Conservation (phyloP, 2,888 invertebrate genomes). For the Troglohyphantes excavatus region DNA sequence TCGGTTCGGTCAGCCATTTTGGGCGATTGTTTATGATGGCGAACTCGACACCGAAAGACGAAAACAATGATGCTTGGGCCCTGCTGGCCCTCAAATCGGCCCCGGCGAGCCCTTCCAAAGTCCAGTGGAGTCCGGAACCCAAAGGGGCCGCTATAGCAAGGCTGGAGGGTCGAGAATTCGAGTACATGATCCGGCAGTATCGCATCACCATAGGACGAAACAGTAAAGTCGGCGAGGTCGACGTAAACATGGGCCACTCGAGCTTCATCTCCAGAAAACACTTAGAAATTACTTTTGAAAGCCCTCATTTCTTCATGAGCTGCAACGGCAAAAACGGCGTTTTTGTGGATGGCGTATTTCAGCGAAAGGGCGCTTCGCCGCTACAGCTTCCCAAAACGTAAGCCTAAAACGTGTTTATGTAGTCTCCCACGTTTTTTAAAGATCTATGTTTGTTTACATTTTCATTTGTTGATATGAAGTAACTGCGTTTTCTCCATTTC, state of each 20-base stretch:
- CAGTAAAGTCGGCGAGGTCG: slow-evolving; percentile 97
- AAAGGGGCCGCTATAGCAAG: slow-evolving; percentile 90
- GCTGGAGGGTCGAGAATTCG: slow-evolving; percentile 94
- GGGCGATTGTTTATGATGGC: slow-evolving; percentile 70
- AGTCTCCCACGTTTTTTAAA: slow-evolving; percentile 70
- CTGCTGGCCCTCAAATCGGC: slow-evolving; percentile 93
- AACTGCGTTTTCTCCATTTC: background rate
- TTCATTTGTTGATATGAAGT: slow-evolving; percentile 59
- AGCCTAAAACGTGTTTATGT: slow-evolving; percentile 77
- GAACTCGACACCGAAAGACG: slow-evolving; percentile 70
- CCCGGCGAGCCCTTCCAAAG: slow-evolving; percentile 92
- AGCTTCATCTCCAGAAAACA: slow-evolving; percentile 98
- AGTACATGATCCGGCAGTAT: slow-evolving; percentile 93
- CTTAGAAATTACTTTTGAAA: slow-evolving; percentile 93
- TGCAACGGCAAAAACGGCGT: slow-evolving; percentile 99
- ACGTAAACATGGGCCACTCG: slow-evolving; percentile 99
- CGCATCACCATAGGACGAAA: slow-evolving; percentile 96
- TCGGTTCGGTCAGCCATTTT: slow-evolving; percentile 72
- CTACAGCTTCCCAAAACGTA: slow-evolving; percentile 95
- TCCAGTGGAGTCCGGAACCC: slow-evolving; percentile 92
- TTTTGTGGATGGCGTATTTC: slow-evolving; percentile 97
- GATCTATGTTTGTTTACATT: slow-evolving; percentile 72
- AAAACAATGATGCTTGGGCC: slow-evolving; percentile 90
- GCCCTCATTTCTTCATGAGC: slow-evolving; percentile 94
- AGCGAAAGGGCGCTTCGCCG: slow-evolving; percentile 95